A percentile compares a stretch with the other conserved stretches of the same genome.
phyloP scores from a whole-genome alignment of 2,888 invertebrate species.

The Allacma fusca region DNA sequence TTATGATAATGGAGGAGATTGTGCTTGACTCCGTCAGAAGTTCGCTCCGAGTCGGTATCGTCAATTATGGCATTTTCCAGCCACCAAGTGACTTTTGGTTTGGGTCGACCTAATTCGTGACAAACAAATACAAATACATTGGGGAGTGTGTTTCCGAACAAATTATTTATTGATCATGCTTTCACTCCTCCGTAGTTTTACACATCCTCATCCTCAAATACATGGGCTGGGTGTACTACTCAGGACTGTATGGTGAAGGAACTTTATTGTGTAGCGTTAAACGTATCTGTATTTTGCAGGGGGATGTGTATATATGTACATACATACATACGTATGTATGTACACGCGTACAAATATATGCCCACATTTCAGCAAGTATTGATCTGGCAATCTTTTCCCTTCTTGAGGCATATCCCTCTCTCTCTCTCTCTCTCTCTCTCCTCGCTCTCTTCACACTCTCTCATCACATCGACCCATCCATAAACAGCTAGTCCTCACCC shows the following conservation, averaged over 20 bases:
- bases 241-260: no score
- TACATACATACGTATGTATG: not conserved
- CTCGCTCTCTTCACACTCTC: slow-evolving; percentile 5
- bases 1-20: slow-evolving; percentile 82
- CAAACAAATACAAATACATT: not conserved
- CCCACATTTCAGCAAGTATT: slow-evolving; percentile 14
- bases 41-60: slow-evolving; percentile 76
- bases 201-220: not conserved
- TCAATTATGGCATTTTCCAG: slow-evolving; percentile 84
- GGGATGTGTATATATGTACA: no score
- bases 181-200: not conserved
- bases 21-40: slow-evolving; percentile 75
- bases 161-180: slow-evolving; percentile 44
- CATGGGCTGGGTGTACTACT: no score
- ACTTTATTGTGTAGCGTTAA: no score
- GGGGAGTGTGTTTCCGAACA: slow-evolving; percentile 4
- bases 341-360: not conserved
- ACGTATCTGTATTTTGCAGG: no score
- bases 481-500: not conserved
- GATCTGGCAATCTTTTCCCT: slow-evolving; percentile 24
- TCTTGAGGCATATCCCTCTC: not conserved
- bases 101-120: slow-evolving; percentile 66
- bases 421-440: not conserved
- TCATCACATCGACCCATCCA: not conserved
- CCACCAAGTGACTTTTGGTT: slow-evolving; percentile 84